A percentile compares a stretch with the other conserved stretches of the same genome.
Conservation (phyloP, 92 coral and sea anemone genomes). For the Paragorgia papillata region DNA sequence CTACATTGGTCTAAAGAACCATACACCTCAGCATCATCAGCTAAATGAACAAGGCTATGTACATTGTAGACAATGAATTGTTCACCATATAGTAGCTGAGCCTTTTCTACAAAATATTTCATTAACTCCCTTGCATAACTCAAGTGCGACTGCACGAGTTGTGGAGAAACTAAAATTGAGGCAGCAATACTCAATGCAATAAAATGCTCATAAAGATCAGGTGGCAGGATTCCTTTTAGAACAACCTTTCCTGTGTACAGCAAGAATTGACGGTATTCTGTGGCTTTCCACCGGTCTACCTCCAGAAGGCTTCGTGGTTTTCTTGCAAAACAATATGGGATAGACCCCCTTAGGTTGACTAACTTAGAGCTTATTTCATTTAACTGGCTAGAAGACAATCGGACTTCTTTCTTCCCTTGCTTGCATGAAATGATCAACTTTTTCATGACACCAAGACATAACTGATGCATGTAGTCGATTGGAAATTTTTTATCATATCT, state of each 20-base stretch:
- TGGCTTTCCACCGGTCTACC: background rate
- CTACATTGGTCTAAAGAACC: no score
- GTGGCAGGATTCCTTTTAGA: background rate
- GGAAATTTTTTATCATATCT: conserved; percentile 2
- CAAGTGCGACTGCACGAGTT: background rate
- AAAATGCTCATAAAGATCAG: background rate
- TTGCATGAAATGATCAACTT: background rate
- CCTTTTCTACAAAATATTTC: conserved; percentile 11
- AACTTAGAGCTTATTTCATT: conserved; percentile 1
- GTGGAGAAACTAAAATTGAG: conserved; percentile 7
- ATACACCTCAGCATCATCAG: background rate
- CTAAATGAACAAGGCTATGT: background rate
- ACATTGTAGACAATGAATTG: conserved; percentile 17
- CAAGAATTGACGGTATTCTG: conserved; percentile 13
- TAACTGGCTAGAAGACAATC: background rate
- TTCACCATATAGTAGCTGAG: background rate
- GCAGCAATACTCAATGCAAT: background rate
- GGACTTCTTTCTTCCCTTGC: background rate
- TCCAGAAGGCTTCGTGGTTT: background rate
- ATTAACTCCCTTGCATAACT: conserved; percentile 10
- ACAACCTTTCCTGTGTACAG: conserved; percentile 6
- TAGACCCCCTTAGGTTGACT: background rate
- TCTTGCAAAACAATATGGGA: background rate
- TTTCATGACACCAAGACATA: no score
- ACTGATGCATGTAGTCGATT: conserved; percentile 3